Evolutionary conservation across 1,140 invertebrate genomes (phyloP), one percentile per base, ranked within the genome.

Genomic region (Drosophila bocki): DNA sequence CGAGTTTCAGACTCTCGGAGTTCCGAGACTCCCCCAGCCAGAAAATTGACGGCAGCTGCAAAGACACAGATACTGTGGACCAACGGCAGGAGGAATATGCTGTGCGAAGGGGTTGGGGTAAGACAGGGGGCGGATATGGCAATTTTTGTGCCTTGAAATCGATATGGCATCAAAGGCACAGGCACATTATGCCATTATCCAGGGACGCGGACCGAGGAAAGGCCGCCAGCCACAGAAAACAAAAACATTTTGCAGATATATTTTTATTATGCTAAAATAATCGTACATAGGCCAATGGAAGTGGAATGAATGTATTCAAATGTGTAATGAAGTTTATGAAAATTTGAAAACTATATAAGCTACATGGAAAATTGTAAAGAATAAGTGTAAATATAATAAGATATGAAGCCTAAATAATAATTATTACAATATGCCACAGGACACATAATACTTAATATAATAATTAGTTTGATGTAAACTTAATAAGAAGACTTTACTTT

Each of bases 241-340:
- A 75, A 77, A 77, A 78, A 71, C 76, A 78, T 78, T 63, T 78
- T 47, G 59, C 84, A 88, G 84, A 87, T 87, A 84, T 87, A 87
- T 87, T 87, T 90, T 88, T 88, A 87, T 87, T 87, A 87, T 87
- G 84, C 84, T 87, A 87, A 87, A 87, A 87, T 87, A 87, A 88
- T 85, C 85, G 85, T 61, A 77, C 78, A 88, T 87, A 81, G 84
- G 80, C 70, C 68, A 72, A 65, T 47, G 65, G 50, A 56, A 69
- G 62, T 45, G 78, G 62, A 11, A n/a, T 44, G 5, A 26, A 11
- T 13, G 4, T 41, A 39, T 15, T 17, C 5, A 35, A 71, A 50
- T 47, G n/a, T 0, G n/a, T 2, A 35, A n/a, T 19, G 7, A 37
- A 54, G 37, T 37, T 54, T 15, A 22, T n/a, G 15, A 48, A 3